phyloP scores from a whole-genome alignment of 2,797 vertebrate genomes.

The Gallirallus australis region DNA sequence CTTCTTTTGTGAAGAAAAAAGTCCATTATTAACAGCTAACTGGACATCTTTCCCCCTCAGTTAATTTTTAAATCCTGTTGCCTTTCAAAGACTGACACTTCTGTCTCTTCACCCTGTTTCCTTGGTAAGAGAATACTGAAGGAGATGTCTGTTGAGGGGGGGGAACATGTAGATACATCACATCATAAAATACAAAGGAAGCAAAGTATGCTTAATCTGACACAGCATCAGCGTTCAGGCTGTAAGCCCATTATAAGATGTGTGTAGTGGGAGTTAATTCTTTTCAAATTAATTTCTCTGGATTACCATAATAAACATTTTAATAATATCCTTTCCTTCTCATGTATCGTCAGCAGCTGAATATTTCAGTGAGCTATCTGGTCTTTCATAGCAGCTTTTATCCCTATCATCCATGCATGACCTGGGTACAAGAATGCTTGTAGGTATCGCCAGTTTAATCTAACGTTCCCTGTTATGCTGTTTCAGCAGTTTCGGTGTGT shows the following conservation, averaged over 20 bases:
- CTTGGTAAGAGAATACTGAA: constrained; percentile 13
- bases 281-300: constrained; percentile 58
- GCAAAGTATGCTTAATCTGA: constrained; percentile 34
- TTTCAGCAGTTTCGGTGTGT: neutral
- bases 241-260: constrained; percentile 48
- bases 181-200: constrained; percentile 10
- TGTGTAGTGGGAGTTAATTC: constrained; percentile 22
- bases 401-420: neutral
- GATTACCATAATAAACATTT: constrained; percentile 60
- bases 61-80: constrained; percentile 44
- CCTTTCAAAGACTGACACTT: constrained; percentile 40
- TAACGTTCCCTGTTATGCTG: neutral
- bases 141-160: neutral
- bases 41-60: neutral
- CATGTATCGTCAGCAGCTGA: constrained; percentile 7
- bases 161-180: neutral
- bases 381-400: neutral
- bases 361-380: constrained; percentile 27
- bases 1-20: neutral
- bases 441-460: constrained; percentile 9
- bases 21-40: constrained; percentile 15
- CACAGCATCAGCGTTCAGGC: constrained; percentile 22
- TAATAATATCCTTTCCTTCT: constrained; percentile 9
- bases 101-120: neutral
- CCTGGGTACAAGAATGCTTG: neutral